Base-by-base conservation (phyloP, 2,888 invertebrate species). In the Limnephilus auricula region DNA sequence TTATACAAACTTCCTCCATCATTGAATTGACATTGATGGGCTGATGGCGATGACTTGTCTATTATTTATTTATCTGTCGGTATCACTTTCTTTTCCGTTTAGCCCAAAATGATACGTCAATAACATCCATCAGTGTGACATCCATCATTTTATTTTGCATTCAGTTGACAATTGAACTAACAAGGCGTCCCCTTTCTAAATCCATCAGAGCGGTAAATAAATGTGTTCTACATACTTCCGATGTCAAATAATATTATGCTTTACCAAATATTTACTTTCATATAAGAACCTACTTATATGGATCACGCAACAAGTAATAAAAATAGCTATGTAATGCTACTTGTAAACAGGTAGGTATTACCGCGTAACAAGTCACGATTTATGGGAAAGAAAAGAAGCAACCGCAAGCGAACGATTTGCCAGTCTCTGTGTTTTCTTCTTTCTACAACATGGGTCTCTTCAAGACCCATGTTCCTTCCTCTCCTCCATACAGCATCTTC, bases 181-280 rank as follows among this genome's bases (percentile, higher is more conserved):
- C 34, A 32, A 65, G 34, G 82, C 82, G 82, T 86, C 45, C 50
- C 85, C 85, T 86, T 86, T 86, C 85, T 86, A 86, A 85, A 86
- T 30, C 50, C 85, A 86, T 25, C 40, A 40, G 31, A 31, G 50
- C 85, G 85, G 6, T 13, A 86, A 40, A 31, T 45, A 86, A 40
- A 50, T 86, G 2, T 32, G 82, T 34, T 34, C 34, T 34, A 34
- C 25, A 82, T 2, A 10, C 34, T 34, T 32, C 82, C 65, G 65
- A 65, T 65, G 9, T 25, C 25, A 65, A 25, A 65, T 65, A 65
- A 65, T 25, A 65, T 65, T 2, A 65, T 65, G 25, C n/a, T 65
- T 25, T n/a, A 65, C 2, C 65, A 65, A 65, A 65, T 9, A 6
- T 65, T 25, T 9, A 65, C 2, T 25, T 65, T 65, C 25, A 18